Percentiles rank a stretch among this genome's conserved stretches.
Evolutionary conservation across 2,797 vertebrate species (phyloP).

Genomic region (Notolabrus celidotus): DNA sequence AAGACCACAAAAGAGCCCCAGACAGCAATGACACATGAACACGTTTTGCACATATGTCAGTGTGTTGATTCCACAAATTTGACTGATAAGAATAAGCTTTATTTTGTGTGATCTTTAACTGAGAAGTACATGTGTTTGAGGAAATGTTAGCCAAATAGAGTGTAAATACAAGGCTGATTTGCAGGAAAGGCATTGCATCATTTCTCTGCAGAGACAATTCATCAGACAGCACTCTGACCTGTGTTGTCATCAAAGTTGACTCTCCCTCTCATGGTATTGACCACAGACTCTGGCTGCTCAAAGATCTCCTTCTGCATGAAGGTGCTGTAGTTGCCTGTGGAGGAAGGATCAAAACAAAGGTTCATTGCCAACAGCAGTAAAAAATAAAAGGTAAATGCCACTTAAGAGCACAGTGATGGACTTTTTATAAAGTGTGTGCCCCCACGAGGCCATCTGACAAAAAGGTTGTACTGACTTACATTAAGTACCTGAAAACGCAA

Average conservation of each 20-base stretch:
- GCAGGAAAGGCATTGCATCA: background rate
- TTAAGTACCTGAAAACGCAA: constrained; percentile 34
- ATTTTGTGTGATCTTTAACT: too few relatives aligned
- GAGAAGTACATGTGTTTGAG: background rate
- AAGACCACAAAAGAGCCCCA: background rate
- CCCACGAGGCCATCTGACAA: constrained; percentile 14
- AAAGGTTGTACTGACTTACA: constrained; percentile 40
- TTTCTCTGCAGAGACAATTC: background rate
- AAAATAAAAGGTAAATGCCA: constrained; percentile 9
- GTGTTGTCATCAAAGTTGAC: constrained; percentile 98
- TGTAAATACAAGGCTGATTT: background rate
- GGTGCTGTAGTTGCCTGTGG: constrained; percentile 95
- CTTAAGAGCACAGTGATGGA: constrained; percentile 24
- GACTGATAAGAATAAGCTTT: too few relatives aligned
- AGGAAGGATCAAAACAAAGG: constrained; percentile 42
- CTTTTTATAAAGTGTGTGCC: constrained; percentile 54
- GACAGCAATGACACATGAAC: background rate
- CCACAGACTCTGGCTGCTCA: constrained; percentile 98
- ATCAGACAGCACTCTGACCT: constrained; percentile 80
- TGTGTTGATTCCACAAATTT: background rate
- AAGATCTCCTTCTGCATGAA: constrained; percentile 99
- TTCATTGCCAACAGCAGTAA: constrained; percentile 35
- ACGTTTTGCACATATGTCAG: background rate
- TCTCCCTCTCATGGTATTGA: constrained; percentile 99
- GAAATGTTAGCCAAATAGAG: background rate